These are phyloP conservation scores for Drosophila leontia DNA, from an alignment of 1,140 invertebrate genomes.

Conservation along the genomic window DNA sequence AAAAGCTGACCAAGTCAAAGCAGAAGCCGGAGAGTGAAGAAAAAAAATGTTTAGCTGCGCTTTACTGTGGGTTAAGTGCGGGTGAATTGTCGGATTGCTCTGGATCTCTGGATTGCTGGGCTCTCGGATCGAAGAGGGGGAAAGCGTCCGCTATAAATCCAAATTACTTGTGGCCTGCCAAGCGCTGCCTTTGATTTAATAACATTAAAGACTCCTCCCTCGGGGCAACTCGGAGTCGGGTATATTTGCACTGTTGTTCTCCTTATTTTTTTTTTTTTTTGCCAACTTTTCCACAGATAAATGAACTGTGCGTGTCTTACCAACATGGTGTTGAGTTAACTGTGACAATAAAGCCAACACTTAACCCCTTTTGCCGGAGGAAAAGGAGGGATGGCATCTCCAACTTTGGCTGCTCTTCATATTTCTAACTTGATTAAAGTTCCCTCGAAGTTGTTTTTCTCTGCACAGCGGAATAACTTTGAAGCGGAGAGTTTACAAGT, in stretches of 20 bases:
- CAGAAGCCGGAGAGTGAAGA: too few species aligned
- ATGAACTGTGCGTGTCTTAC: slow-evolving; percentile 44
- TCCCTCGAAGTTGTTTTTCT: slow-evolving; percentile 6
- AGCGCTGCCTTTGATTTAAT: slow-evolving; percentile 59
- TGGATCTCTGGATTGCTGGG: not conserved
- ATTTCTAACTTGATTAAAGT: slow-evolving; percentile 27
- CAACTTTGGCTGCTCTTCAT: slow-evolving; percentile 21
- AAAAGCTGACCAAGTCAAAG: too few species aligned
- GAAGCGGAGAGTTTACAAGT: not conserved
- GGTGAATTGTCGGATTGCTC: slow-evolving; percentile 6
- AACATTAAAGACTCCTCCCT: slow-evolving; percentile 47
- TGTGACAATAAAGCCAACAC: slow-evolving; percentile 54
- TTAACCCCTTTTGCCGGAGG: slow-evolving; percentile 26
- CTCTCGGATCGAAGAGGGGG: slow-evolving; percentile 1
- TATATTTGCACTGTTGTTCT: not conserved
- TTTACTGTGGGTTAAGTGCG: slow-evolving; percentile 25
- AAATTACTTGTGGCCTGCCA: slow-evolving; percentile 64
- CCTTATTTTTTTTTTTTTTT: not conserved
- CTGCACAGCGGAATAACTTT: slow-evolving; percentile 1
- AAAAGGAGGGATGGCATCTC: not conserved
- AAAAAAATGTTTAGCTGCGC: slow-evolving; percentile 47
- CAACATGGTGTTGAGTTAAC: slow-evolving; percentile 34
- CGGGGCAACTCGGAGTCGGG: not conserved
- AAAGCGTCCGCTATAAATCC: slow-evolving; percentile 55
- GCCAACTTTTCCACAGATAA: slow-evolving; percentile 50